Evolutionary conservation across 2,888 invertebrate species (phyloP).

Genomic region (Sympetrum striolatum): DNA sequence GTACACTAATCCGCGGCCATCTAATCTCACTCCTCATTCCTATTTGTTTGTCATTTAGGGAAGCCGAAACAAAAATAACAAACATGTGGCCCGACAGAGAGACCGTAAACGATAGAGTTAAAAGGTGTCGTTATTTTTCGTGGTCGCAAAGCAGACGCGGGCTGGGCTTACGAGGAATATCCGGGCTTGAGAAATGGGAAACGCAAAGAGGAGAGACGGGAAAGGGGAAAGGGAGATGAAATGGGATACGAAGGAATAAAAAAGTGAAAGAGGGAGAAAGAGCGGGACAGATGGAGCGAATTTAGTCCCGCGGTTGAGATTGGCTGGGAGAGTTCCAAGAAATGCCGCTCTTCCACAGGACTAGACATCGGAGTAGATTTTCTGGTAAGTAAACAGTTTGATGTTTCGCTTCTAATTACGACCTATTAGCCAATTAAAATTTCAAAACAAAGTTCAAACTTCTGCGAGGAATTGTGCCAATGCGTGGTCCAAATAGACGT

Average conservation of each 20-base stretch:
- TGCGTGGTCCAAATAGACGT: background rate
- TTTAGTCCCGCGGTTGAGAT: background rate
- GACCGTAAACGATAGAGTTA: conserved; percentile 7
- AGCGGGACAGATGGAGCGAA: conserved; percentile 23
- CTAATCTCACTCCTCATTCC: background rate
- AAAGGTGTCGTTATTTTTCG: background rate
- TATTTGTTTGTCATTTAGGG: conserved; percentile 24
- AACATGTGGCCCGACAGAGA: background rate
- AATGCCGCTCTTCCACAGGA: background rate
- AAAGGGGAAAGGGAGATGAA: conserved; percentile 2
- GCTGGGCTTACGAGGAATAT: background rate
- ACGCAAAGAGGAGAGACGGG: background rate
- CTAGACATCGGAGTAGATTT: background rate
- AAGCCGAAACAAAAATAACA: conserved; percentile 16
- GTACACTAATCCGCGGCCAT: background rate
- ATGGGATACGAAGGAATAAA: background rate
- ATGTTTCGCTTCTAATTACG: conserved; percentile 10
- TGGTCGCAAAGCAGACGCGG: background rate
- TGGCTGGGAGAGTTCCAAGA: conserved; percentile 34
- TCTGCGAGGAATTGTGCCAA: background rate
- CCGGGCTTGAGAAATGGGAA: background rate
- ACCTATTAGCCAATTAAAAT: conserved; percentile 21
- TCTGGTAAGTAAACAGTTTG: conserved; percentile 17
- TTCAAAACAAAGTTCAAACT: background rate
- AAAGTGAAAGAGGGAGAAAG: background rate